Percentiles rank a stretch among this genome's conserved stretches.
Conservation (phyloP, 2,888 invertebrate genomes). For the Hypselothyrea guttata region DNA sequence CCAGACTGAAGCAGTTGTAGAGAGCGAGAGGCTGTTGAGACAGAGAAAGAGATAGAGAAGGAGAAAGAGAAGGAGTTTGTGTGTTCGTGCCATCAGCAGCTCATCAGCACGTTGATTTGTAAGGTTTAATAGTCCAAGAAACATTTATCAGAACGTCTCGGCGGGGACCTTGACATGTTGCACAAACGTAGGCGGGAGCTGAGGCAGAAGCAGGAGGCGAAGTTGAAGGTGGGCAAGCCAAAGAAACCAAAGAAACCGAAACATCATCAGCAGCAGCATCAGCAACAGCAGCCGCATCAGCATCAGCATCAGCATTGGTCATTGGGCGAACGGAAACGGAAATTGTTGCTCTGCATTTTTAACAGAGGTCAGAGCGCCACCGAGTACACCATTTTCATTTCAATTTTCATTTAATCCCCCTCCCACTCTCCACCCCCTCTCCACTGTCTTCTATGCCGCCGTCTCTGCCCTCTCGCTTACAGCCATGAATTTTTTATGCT, state of each 20-base stretch:
- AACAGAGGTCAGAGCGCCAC: slow-evolving; percentile 57
- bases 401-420: slow-evolving; percentile 7
- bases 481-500: slow-evolving; percentile 66
- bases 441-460: slow-evolving; percentile 18
- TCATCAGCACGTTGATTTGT: slow-evolving; percentile 58
- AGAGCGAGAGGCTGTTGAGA: no score
- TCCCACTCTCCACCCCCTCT: not conserved
- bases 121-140: slow-evolving; percentile 57
- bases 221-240: no score
- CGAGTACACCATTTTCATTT: slow-evolving; percentile 36
- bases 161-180: not conserved
- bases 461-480: slow-evolving; percentile 23
- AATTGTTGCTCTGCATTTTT: slow-evolving; percentile 76
- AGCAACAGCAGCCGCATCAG: slow-evolving; percentile 52
- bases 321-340: slow-evolving; percentile 67
- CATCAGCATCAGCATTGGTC: slow-evolving; percentile 14
- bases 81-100: slow-evolving; percentile 25
- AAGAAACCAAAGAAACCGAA: no score
- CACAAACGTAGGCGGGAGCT: not conserved
- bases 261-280: slow-evolving; percentile 29
- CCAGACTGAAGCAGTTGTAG: slow-evolving; percentile 43
- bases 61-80: slow-evolving; percentile 8
- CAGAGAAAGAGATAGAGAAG: not conserved
- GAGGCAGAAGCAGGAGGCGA: no score
- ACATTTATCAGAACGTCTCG: slow-evolving; percentile 34